Base-by-base conservation (phyloP, 2,797 vertebrate species). In the Cercopithecus hamlyni region DNA sequence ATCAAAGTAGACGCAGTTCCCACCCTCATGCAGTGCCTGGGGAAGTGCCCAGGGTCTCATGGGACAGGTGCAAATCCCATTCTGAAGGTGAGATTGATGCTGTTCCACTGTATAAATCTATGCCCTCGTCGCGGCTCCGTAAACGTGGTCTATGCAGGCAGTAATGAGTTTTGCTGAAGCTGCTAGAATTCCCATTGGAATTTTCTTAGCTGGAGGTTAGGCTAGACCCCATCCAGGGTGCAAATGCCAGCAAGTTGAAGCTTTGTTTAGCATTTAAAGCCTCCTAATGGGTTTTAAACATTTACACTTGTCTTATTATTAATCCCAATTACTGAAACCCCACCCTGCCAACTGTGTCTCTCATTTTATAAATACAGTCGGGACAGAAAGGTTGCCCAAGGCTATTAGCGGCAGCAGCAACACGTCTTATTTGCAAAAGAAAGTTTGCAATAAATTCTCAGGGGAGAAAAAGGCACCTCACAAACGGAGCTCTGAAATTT, bases 221-320 rank as follows among this genome's bases (percentile, higher is more conserved):
- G 27, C 5, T 22, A 36, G 5, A 10, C 80, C 82, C 3, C 8
- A 2, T 2, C 1, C 41, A 2, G 39, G 86, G 94, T 2, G 20
- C 76, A 2, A 8, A 45, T 0, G 80, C 86, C 86, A 80, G 67
- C 79, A 72, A 26, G 64, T 24, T 93, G 96, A 95, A 94, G 93
- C 70, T 96, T 58, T 76, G 96, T 93, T 96, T 95, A 57, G 88
- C 55, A 4, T 76, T 95, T 84, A 84, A 96, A 95, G 91, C 79
- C 27, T 13, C 95, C 86, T 94, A 89, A 80, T 45, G 91, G 90
- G 72, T 41, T 90, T 97, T 50, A 95, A 98, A 75, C 97, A 94
- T 97, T 98, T 88, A 72, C 70, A 41, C 5, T 2, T 24, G 33
- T 93, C 97, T 97, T 93, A 83, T 97, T 97, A 97, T 55, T 70